These are phyloP conservation scores for Scomber japonicus DNA, from an alignment of 2,113 vertebrate genomes.

Conservation along the genomic window DNA sequence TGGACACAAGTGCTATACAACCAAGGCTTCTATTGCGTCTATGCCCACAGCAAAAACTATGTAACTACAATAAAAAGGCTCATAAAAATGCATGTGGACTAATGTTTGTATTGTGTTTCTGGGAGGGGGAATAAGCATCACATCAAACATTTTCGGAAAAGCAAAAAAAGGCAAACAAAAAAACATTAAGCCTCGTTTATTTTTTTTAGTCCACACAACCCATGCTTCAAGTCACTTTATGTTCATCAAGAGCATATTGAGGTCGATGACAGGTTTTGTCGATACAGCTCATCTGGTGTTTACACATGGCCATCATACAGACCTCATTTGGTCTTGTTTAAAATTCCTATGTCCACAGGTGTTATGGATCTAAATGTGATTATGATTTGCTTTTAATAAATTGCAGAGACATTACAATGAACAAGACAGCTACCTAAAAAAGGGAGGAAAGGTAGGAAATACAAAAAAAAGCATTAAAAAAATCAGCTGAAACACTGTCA, in stretches of 20 bases:
- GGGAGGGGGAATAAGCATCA: neutral
- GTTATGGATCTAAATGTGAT: slow-evolving; percentile 76
- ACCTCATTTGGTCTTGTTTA: slow-evolving; percentile 72
- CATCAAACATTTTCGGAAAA: neutral
- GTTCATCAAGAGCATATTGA: slow-evolving; percentile 67
- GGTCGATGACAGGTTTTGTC: slow-evolving; percentile 57
- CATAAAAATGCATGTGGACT: slow-evolving; percentile 35
- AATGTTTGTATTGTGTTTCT: slow-evolving; percentile 12
- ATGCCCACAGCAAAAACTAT: slow-evolving; percentile 81
- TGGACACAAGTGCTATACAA: slow-evolving; percentile 78
- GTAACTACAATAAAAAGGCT: slow-evolving; percentile 79
- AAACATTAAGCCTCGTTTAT: slow-evolving; percentile 68
- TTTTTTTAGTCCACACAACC: slow-evolving; percentile 82
- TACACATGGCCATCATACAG: slow-evolving; percentile 60
- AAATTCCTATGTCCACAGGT: slow-evolving; percentile 70
- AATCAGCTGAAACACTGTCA: slow-evolving; percentile 77
- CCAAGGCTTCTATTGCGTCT: slow-evolving; percentile 79
- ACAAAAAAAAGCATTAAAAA: slow-evolving; percentile 46
- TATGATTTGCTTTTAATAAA: slow-evolving; percentile 76
- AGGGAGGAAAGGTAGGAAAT: slow-evolving; percentile 52
- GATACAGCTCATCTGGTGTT: slow-evolving; percentile 64
- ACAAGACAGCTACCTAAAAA: slow-evolving; percentile 73
- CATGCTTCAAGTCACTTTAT: slow-evolving; percentile 79
- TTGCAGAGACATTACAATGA: slow-evolving; percentile 72
- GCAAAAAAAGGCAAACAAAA: slow-evolving; percentile 31